phyloP scores from a whole-genome alignment of 2,113 vertebrate genomes.

The Anser brachyrhynchus region DNA sequence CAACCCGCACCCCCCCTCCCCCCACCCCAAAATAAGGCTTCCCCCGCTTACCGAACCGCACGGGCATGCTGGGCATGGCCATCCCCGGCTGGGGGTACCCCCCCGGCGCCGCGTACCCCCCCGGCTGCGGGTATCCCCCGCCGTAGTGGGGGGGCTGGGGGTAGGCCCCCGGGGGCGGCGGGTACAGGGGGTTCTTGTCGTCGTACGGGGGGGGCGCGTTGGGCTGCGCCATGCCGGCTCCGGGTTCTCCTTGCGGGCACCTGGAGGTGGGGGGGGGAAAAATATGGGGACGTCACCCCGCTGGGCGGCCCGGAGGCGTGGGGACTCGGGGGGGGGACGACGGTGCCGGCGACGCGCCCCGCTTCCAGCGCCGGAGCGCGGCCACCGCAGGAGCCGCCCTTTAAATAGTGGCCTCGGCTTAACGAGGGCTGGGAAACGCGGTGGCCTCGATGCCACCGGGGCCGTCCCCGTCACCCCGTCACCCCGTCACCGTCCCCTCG shows the following conservation, averaged over 20 bases:
- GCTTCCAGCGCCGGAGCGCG: not conserved
- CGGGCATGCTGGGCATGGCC: conserved; percentile 81
- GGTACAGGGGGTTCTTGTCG: conserved; percentile 78
- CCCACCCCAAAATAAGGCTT: not conserved
- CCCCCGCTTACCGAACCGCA: conserved; percentile 81
- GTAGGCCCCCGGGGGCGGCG: conserved; percentile 68
- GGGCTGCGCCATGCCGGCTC: conserved; percentile 83
- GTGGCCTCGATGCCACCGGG: not conserved
- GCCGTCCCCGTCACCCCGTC: not conserved
- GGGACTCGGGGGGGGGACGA: not conserved
- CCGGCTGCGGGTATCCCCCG: conserved; percentile 70
- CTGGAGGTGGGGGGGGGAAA: conserved; percentile 59
- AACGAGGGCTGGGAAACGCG: not conserved
- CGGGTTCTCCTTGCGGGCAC: not conserved
- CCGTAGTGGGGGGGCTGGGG: conserved; percentile 65
- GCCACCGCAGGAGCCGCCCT: not conserved
- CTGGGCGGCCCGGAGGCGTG: not conserved
- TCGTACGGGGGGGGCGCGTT: conserved; percentile 86
- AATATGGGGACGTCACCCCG: not conserved
- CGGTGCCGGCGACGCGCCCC: not conserved
- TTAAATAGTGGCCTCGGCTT: not conserved
- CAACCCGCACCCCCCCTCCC: not conserved
- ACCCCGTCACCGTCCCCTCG: too few species aligned
- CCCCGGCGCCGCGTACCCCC: conserved; percentile 53
- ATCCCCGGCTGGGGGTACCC: not conserved